Conservation (phyloP, 1,140 invertebrate genomes). For the Magallana angulata region DNA sequence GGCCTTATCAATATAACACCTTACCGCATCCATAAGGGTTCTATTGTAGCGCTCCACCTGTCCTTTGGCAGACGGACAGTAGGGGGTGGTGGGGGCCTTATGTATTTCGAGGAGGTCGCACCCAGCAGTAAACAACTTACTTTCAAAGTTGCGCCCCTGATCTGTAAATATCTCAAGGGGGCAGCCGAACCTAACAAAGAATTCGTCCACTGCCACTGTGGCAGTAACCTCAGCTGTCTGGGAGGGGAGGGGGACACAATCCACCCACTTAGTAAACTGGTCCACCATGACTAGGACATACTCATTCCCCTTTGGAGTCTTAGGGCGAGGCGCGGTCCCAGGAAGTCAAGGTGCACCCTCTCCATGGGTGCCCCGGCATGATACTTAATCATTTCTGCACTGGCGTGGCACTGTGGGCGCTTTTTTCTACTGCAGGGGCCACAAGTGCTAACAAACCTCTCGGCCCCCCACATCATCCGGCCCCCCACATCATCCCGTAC, state of each 20-base stretch:
- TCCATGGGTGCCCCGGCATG: slow-evolving; percentile 44
- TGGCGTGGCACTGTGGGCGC: not conserved
- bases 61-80: slow-evolving; percentile 41
- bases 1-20: slow-evolving; percentile 36
- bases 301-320: slow-evolving; percentile 29
- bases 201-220: slow-evolving; percentile 36
- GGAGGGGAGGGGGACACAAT: slow-evolving; percentile 48
- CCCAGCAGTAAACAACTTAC: not conserved
- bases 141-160: slow-evolving; percentile 48
- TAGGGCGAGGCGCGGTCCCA: slow-evolving; percentile 2
- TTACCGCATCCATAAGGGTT: slow-evolving; percentile 41
- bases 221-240: slow-evolving; percentile 49
- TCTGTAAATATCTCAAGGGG: slow-evolving; percentile 48
- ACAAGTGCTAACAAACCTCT: not conserved
- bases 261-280: slow-evolving; percentile 56
- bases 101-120: slow-evolving; percentile 35
- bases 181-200: slow-evolving; percentile 40
- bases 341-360: slow-evolving; percentile 51
- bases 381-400: not conserved
- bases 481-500: not conserved
- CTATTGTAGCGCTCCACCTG: slow-evolving; percentile 47
- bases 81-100: slow-evolving; percentile 44
- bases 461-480: not conserved
- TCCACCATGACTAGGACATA: slow-evolving; percentile 52
- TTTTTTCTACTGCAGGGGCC: not conserved